Base-by-base conservation (phyloP, 2,888 invertebrate genomes). In the Scaptomyza flava region DNA sequence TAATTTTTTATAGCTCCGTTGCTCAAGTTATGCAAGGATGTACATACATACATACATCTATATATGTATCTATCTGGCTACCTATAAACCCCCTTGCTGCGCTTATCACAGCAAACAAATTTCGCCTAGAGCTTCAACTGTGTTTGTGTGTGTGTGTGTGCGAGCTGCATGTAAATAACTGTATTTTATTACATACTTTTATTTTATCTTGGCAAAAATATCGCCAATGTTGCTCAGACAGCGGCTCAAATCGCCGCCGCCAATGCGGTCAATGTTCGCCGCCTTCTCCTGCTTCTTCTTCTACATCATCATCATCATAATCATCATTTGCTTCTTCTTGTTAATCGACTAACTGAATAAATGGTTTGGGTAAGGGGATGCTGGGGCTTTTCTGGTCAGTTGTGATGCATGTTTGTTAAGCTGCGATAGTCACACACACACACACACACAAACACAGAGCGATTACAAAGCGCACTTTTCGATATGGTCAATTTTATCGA, bases 201-300 rank as follows among this genome's bases (percentile, higher is more conserved):
- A 83, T 83, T 85, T 83, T 83, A 85, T 83, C 82, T 83, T 70
- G 72, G 82, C 80, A 82, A 85, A 85, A 83, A 83, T 83, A 83
- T 83, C 82, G 82, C 82, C 82, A 82, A 85, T 78, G 82, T 76
- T 78, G 64, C 64, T 68, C 77, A 81, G 83, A 75, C 82, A 79
- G 80, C 81, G 72, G 52, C 82, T 71, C 85, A 77, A 84, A 83
- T 80, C 73, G 81, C 76, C 41, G 41, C 38, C n/a, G 81, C 68
- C 72, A 79, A 79, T 80, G 81, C 81, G 81, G 81, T 81, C 81
- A 81, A 84, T 77, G 81, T 61, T 77, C 81, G 84, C 66, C 71
- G 62, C 34, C 34, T 46, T 67, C 61, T 47, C 58, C 68, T 59
- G 38, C 60, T 46, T 43, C 68, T 41, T 20, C 53, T 42, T 34